These are phyloP conservation scores for Trypoxylus dichotomus DNA, from an alignment of 1,140 invertebrate genomes.

Conservation along the genomic window DNA sequence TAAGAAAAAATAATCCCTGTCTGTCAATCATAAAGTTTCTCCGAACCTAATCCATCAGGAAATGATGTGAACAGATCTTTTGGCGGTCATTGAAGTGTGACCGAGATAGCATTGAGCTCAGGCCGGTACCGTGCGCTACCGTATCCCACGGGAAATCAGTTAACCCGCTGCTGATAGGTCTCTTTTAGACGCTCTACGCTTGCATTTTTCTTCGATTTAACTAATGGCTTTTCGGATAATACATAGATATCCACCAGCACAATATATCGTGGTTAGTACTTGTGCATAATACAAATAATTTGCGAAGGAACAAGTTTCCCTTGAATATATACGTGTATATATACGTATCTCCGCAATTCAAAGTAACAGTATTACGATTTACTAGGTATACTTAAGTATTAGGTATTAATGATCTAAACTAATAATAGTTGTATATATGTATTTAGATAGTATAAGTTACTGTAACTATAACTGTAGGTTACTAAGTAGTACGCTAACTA, in stretches of 20 bases:
- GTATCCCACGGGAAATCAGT: conserved; percentile 50
- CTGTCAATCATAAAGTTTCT: conserved; percentile 32
- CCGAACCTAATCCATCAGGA: conserved; percentile 49
- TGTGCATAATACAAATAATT: too few relatives aligned
- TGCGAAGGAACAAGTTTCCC: too few relatives aligned
- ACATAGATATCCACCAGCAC: neutral
- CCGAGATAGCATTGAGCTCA: conserved; percentile 47
- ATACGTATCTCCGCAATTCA: too few relatives aligned
- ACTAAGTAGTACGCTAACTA: too few relatives aligned
- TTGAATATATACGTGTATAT: too few relatives aligned
- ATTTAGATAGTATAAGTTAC: too few relatives aligned
- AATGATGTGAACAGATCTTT: conserved; percentile 51
- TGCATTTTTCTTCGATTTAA: conserved; percentile 43
- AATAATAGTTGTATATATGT: too few relatives aligned
- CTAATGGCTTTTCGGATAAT: conserved; percentile 45
- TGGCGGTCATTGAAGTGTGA: conserved; percentile 52
- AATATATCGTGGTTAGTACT: neutral
- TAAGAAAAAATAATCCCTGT: conserved; percentile 18
- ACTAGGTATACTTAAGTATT: too few relatives aligned
- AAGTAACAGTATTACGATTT: too few relatives aligned
- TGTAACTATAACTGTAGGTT: too few relatives aligned
- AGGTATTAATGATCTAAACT: too few relatives aligned
- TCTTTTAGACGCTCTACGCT: conserved; percentile 32
- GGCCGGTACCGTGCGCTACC: conserved; percentile 31
- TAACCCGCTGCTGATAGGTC: conserved; percentile 46